Conservation (phyloP, 2,888 invertebrate species). For the Leptarthrus brevirostris region DNA sequence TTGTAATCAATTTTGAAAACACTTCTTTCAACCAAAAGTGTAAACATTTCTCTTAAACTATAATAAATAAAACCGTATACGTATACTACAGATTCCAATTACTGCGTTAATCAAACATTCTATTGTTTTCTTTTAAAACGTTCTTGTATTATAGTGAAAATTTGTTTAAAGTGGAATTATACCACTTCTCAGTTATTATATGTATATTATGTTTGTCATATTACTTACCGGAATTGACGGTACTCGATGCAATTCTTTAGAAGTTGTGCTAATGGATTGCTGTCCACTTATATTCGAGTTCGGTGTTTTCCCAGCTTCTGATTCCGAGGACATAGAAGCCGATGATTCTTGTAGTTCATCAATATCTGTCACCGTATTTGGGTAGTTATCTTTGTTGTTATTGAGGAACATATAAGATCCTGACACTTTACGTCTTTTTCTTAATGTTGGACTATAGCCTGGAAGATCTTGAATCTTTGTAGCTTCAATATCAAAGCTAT, state of each 20-base stretch:
- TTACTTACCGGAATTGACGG: conserved; percentile 7
- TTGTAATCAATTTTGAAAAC: no score
- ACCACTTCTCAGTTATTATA: no score
- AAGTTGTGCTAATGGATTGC: neutral
- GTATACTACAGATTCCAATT: no score
- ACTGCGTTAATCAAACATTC: no score
- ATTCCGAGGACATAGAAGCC: neutral
- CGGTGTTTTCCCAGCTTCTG: neutral
- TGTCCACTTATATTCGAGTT: no score
- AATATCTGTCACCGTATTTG: neutral
- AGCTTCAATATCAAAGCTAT: conserved; percentile 40
- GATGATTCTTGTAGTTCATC: conserved; percentile 2
- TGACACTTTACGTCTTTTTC: conserved; percentile 53
- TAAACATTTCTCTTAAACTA: no score
- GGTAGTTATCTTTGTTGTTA: conserved; percentile 1
- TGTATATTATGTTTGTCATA: no score
- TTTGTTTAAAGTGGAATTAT: no score
- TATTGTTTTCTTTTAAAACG: no score
- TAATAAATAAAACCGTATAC: no score
- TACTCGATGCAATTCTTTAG: neutral
- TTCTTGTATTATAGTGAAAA: no score
- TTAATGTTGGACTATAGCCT: conserved; percentile 38
- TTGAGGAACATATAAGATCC: conserved; percentile 53
- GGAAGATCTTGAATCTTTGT: conserved; percentile 49
- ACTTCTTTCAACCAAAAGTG: no score